Evolutionary conservation across 2,113 vertebrate species (phyloP).

Genomic region (Meriones unguiculatus): DNA sequence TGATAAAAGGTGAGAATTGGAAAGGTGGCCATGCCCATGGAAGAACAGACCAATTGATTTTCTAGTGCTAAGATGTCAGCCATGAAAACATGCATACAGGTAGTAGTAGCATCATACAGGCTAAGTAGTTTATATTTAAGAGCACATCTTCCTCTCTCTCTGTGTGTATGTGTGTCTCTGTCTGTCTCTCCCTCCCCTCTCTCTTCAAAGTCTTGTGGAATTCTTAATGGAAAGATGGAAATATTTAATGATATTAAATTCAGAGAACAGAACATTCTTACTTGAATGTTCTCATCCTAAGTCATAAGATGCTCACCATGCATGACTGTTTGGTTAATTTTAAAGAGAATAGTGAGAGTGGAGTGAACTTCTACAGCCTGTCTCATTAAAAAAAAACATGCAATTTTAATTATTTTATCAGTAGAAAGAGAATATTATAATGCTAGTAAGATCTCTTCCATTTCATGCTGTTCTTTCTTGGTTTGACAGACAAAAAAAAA

Average conservation of each 20-base stretch:
- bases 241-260: slow-evolving; percentile 6
- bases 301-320: slow-evolving; percentile 40
- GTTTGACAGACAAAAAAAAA: background rate
- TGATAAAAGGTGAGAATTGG: background rate
- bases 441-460: background rate
- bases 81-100: background rate
- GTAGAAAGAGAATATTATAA: background rate
- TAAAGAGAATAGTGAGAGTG: background rate
- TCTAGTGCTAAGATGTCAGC: too few species aligned
- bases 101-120: background rate
- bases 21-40: background rate
- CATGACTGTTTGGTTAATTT: slow-evolving; percentile 64
- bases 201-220: slow-evolving; percentile 48
- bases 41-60: background rate
- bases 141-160: too few species aligned
- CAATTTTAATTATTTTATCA: background rate
- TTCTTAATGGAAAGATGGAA: slow-evolving; percentile 55
- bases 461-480: background rate
- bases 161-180: too few species aligned
- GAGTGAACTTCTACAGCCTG: background rate
- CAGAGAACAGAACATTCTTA: slow-evolving; percentile 59
- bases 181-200: too few species aligned
- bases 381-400: slow-evolving; percentile 41
- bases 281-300: background rate
- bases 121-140: background rate